Percentiles rank a stretch among this genome's conserved stretches.
phyloP scores from a whole-genome alignment of 1,140 invertebrate species.

The Oncopodura yosiiana region DNA sequence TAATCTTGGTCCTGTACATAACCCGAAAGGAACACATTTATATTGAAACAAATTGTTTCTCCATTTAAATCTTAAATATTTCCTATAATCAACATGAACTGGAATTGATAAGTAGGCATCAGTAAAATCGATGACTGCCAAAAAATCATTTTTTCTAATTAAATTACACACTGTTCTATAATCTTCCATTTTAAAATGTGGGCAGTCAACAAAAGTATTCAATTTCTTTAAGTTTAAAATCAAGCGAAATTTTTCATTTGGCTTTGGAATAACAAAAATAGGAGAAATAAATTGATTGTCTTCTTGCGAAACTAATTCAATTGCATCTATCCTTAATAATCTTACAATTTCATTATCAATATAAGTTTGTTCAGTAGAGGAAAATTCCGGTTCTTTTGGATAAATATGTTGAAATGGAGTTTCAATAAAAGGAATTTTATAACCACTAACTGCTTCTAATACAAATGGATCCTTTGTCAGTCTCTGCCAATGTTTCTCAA shows the following conservation, averaged over 20 bases:
- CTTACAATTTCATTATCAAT: not conserved
- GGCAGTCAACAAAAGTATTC: conserved; percentile 3
- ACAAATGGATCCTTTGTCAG: not conserved
- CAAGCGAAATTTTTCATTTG: conserved; percentile 8
- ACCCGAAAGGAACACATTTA: conserved; percentile 21
- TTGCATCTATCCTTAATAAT: not conserved
- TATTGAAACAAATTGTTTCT: conserved; percentile 12
- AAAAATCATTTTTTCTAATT: conserved; percentile 5
- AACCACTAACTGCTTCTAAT: not conserved
- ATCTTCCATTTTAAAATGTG: conserved; percentile 29
- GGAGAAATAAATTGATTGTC: not conserved
- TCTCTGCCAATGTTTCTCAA: not conserved
- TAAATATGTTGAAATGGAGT: not conserved
- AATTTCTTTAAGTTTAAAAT: conserved; percentile 15
- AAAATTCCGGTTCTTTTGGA: not conserved
- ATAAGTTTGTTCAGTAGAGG: not conserved
- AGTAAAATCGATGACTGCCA: conserved; percentile 17
- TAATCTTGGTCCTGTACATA: conserved; percentile 12
- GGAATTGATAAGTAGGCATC: conserved; percentile 24
- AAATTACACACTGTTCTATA: conserved; percentile 3
- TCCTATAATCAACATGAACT: not conserved
- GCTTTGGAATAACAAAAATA: conserved; percentile 11
- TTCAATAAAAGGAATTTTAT: conserved; percentile 1
- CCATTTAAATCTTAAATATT: conserved; percentile 22
- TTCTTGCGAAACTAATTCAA: not conserved